Base-by-base conservation (phyloP, 92 coral and sea anemone species). In the Galaxea fascicularis region DNA sequence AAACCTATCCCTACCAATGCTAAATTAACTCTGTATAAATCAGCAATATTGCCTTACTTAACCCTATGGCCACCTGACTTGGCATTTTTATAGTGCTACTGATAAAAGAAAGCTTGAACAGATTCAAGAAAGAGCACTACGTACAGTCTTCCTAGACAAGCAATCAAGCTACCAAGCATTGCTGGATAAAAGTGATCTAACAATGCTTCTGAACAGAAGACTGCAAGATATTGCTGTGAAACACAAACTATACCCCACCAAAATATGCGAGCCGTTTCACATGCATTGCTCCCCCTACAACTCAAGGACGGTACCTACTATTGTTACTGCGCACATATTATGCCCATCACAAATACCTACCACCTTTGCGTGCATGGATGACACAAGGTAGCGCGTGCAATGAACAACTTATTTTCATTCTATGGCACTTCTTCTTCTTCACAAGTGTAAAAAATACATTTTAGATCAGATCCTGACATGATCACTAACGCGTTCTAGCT, bases 41-140 rank as follows among this genome's bases (percentile, higher is more conserved):
- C 78, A 24, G 63, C 82, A 0, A 77, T 83, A 12, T 8, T 88
- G 28, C 92, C 88, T 10, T 47, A 88, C 71, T 44, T 88, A 28
- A 82, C 65, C 21, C n/a, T 29, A 82, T 57, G 70, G 86, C 46
- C 68, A 67, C 16, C 44, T 67, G 41, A 39, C 57, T 47, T 82
- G 78, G 86, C 67, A 67, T 31, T 88, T 82, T 57, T 74, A 83
- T 52, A 60, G 74, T 18, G 71, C 91, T 24, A 41, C 45, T 30
- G 79, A n/a, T 29, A 53, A 52, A 26, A 25, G 79, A 17, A 74
- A 74, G 29, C 65, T 77, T 0, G n/a, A n/a, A n/a, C n/a, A n/a
- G n/a, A n/a, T n/a, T n/a, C n/a, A n/a, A n/a, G n/a, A n/a, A n/a
- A n/a, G 82, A 77, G 82, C 54, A 71, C 47, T 35, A 24, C 52